phyloP scores from a whole-genome alignment of 2,888 invertebrate genomes.

The Diaphora mendica region DNA sequence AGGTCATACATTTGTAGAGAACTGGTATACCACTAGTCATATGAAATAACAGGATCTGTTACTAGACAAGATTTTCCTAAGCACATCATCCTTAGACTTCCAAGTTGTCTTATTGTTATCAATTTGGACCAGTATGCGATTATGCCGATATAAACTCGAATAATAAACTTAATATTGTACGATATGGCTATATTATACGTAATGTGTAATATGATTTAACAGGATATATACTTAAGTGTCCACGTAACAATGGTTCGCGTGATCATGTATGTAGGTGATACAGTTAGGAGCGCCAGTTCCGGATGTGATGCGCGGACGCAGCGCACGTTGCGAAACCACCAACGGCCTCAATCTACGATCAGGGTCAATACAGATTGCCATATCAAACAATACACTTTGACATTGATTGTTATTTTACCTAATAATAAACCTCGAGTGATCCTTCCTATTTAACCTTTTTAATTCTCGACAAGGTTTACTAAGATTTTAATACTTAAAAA shows the following conservation, averaged over 20 bases:
- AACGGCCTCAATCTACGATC: conserved; percentile 51
- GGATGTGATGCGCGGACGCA: conserved; percentile 40
- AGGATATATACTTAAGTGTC: conserved; percentile 39
- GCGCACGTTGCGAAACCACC: conserved; percentile 47
- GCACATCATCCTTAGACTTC: not conserved
- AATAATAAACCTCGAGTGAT: conserved; percentile 12
- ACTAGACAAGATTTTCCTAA: not conserved
- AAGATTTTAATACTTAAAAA: not conserved
- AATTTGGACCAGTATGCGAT: not conserved
- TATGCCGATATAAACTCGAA: not conserved
- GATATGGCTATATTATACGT: conserved; percentile 14
- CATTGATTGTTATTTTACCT: conserved; percentile 35
- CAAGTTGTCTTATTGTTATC: not conserved
- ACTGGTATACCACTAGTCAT: not conserved
- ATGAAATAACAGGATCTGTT: not conserved
- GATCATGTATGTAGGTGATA: conserved; percentile 48
- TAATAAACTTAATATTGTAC: not conserved
- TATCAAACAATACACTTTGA: conserved; percentile 44
- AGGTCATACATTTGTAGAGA: not conserved
- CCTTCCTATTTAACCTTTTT: conserved; percentile 5
- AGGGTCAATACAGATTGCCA: conserved; percentile 52
- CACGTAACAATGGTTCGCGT: conserved; percentile 42
- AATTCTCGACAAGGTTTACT: not conserved
- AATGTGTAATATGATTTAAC: conserved; percentile 29
- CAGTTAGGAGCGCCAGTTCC: conserved; percentile 50